These are phyloP conservation scores for Pyrgilauda ruficollis DNA, from an alignment of 2,113 vertebrate species.

Conservation along the genomic window DNA sequence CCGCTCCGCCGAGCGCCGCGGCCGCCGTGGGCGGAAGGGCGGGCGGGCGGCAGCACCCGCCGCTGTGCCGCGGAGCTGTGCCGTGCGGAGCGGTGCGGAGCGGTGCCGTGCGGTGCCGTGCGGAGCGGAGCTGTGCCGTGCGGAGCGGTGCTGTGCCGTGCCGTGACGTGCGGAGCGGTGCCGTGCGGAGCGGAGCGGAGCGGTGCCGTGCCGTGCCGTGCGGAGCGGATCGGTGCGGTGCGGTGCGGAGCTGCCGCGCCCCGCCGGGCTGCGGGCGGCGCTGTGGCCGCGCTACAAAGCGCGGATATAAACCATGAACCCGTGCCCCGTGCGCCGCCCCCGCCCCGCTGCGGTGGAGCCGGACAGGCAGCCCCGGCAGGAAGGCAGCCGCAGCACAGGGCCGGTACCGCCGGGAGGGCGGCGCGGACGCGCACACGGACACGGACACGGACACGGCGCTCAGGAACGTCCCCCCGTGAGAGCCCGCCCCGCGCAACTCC, in stretches of 20 bases:
- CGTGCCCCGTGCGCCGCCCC: no score
- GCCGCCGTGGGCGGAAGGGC: slow-evolving; percentile 3
- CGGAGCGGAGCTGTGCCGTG: background rate
- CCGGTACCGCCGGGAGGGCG: background rate
- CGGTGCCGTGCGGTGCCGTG: background rate
- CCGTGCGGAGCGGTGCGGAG: background rate
- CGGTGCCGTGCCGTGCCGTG: no score
- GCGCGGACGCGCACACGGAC: no score
- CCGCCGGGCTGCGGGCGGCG: background rate
- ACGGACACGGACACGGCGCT: no score
- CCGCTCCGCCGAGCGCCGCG: slow-evolving; percentile 61
- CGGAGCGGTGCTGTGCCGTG: background rate
- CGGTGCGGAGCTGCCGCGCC: background rate
- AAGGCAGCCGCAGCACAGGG: background rate
- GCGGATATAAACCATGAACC: background rate
- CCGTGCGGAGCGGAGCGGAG: no score
- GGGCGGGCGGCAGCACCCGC: background rate
- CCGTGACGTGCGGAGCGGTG: no score
- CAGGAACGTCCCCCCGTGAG: rapidly evolving
- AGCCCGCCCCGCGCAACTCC: rapidly evolving
- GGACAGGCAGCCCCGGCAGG: background rate
- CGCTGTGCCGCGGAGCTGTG: background rate
- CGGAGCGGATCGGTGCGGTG: background rate
- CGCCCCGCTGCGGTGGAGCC: no score
- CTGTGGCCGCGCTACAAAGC: background rate